A percentile compares a stretch with the other conserved stretches of the same genome.
phyloP scores from a whole-genome alignment of 2,113 vertebrate species.

The Collichthys lucidus region DNA sequence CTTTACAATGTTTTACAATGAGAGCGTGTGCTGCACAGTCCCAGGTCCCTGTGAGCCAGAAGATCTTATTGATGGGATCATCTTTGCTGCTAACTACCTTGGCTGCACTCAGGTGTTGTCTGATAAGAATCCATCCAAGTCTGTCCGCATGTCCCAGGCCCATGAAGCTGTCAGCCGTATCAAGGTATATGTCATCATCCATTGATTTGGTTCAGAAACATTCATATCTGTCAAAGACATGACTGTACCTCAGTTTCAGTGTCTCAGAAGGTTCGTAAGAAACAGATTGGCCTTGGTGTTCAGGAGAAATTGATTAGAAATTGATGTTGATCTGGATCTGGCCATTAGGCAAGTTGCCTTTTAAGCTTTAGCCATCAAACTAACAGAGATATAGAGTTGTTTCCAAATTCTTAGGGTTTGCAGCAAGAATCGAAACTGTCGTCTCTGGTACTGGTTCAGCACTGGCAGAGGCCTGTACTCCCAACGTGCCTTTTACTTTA shows the following conservation, averaged over 20 bases:
- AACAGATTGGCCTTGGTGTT: background rate
- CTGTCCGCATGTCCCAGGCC: conserved; percentile 96
- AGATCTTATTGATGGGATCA: conserved; percentile 98
- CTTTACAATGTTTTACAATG: background rate
- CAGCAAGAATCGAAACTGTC: background rate
- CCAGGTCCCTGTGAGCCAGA: conserved; percentile 98
- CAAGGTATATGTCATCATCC: conserved; percentile 86
- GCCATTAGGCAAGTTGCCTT: background rate
- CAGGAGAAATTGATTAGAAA: background rate
- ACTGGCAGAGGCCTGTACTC: background rate
- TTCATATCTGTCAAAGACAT: conserved; percentile 1
- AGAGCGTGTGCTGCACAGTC: conserved; percentile 79
- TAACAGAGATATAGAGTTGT: background rate
- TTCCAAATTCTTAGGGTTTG: background rate
- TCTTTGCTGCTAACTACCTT: conserved; percentile 99
- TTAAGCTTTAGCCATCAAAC: background rate
- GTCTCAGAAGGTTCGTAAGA: background rate
- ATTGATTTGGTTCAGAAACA: conserved; percentile 12
- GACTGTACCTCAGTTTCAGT: background rate
- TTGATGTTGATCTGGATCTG: background rate
- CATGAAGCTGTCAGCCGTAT: conserved; percentile 96
- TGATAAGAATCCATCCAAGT: conserved; percentile 96
- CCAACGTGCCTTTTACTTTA: background rate
- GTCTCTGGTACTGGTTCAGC: background rate
- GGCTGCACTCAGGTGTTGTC: conserved; percentile 97